Base-by-base conservation (phyloP, 1,140 invertebrate genomes). In the Pseudobourletiella spinata region DNA sequence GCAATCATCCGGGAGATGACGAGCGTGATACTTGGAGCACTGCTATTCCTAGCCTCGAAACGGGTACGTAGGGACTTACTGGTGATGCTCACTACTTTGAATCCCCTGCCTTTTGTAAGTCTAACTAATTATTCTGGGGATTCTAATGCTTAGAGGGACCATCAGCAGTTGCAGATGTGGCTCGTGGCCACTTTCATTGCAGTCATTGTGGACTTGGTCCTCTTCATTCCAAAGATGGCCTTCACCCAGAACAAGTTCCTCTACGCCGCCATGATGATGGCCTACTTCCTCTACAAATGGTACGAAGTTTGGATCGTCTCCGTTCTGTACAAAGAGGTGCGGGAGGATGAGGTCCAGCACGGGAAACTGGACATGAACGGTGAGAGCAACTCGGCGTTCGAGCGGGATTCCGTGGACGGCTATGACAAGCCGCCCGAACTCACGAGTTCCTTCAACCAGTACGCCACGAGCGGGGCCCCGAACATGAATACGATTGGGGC, bases 301-400 rank as follows among this genome's bases (percentile, higher is more conserved):
- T 69, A 69, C 35, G 60, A 61, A 57, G 42, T 69, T 3, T 69
- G 67, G 67, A 66, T 69, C 3, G 57, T 64, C 0, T 11, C 25
- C 6, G 15, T 46, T 25, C 43, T 66, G 1, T 63, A 58, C 20
- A 61, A 60, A 56, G 67, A 69, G 55, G 24, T 64, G 2, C 24
- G 25, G 30, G 15, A 55, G 22, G 30, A 35, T 3, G 48, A 51
- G 8, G 25, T 39, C 32, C n/a, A 39, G 8, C 32, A 39, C 32
- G 32, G 32, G n/a, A 39, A 39, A 39, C 32, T 11, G 32, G 8
- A 39, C 32, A 39, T 39, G n/a, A n/a, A n/a, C n/a, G n/a, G n/a
- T n/a, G n/a, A n/a, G n/a, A n/a, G n/a, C n/a, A n/a, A n/a, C n/a
- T n/a, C n/a, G n/a, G n/a, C n/a, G n/a, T n/a, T n/a, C n/a, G n/a